A percentile compares a stretch with the other conserved stretches of the same genome.
Evolutionary conservation across 2,113 vertebrate genomes (phyloP).

Genomic region (Xenopus laevis): DNA sequence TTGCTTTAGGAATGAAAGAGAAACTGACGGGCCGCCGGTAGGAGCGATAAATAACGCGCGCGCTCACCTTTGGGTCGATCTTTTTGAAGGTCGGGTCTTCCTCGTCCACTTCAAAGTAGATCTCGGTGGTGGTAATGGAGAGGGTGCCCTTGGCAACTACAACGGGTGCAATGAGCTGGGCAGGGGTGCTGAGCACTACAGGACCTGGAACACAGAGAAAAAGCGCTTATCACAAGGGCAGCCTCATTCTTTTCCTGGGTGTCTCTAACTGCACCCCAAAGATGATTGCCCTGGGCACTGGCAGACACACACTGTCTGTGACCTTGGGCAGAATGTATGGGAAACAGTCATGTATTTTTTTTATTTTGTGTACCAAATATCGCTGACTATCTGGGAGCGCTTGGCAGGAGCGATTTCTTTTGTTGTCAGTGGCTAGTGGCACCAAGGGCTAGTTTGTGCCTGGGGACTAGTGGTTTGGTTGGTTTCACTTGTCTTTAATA

Average conservation of each 20-base stretch:
- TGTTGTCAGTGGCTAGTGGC: too few relatives aligned
- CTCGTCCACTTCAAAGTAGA: conserved; percentile 97
- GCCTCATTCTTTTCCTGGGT: too few relatives aligned
- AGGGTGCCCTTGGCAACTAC: conserved; percentile 91
- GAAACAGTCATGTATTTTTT: too few relatives aligned
- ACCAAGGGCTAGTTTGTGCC: too few relatives aligned
- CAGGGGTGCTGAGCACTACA: conserved; percentile 90
- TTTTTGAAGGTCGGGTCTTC: conserved; percentile 87
- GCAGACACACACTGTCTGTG: neutral
- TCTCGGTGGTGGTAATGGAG: conserved; percentile 94
- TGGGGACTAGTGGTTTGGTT: too few relatives aligned
- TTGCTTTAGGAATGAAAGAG: too few relatives aligned
- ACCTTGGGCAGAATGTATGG: too few relatives aligned
- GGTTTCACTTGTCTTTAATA: too few relatives aligned
- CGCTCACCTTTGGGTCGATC: conserved; percentile 83
- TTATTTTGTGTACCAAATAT: too few relatives aligned
- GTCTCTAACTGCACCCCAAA: conserved; percentile 67
- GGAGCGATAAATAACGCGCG: conserved; percentile 38
- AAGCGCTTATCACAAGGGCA: neutral
- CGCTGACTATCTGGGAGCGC: too few relatives aligned
- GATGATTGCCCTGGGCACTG: neutral
- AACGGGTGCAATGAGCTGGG: conserved; percentile 89
- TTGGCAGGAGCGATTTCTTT: too few relatives aligned
- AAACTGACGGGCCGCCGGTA: too few relatives aligned
- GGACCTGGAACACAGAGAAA: conserved; percentile 74